Conservation (phyloP, 2,797 vertebrate species). For the Xyrichtys novacula region DNA sequence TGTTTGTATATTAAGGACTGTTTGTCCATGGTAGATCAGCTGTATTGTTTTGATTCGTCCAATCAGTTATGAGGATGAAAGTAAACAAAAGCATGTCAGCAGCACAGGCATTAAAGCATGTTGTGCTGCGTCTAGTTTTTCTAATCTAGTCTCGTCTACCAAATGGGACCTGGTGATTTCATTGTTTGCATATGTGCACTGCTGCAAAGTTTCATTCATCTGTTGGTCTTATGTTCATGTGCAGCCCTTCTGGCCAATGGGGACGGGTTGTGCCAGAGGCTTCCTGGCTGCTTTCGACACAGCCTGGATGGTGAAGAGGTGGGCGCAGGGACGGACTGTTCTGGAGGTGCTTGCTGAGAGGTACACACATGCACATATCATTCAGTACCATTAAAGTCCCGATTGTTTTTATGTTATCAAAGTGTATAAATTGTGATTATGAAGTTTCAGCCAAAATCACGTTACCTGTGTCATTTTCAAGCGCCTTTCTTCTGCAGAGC, state of each 20-base stretch:
- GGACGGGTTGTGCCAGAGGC: constrained; percentile 96
- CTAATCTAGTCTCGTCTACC: not conserved
- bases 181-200: not conserved
- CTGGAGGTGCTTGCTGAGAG: constrained; percentile 95
- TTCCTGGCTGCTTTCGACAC: constrained; percentile 97
- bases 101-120: not conserved
- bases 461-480: too few relatives aligned
- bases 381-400: not conserved
- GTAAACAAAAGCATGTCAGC: not conserved
- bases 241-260: constrained; percentile 99
- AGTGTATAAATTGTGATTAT: too few relatives aligned
- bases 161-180: not conserved
- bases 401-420: too few relatives aligned
- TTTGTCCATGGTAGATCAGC: too few relatives aligned
- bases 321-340: constrained; percentile 89
- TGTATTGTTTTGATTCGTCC: too few relatives aligned
- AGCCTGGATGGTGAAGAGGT: constrained; percentile 96
- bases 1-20: too few relatives aligned
- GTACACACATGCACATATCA: constrained; percentile 69
- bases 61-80: too few relatives aligned
- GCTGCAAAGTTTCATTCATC: not conserved
- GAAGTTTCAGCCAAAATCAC: too few relatives aligned
- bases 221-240: constrained; percentile 37
- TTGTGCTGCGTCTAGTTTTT: not conserved
- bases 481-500: too few relatives aligned